Evolutionary conservation across 2,797 vertebrate species (phyloP), one percentile per base, ranked within the genome.

Genomic region (Lacerta viridis): DNA sequence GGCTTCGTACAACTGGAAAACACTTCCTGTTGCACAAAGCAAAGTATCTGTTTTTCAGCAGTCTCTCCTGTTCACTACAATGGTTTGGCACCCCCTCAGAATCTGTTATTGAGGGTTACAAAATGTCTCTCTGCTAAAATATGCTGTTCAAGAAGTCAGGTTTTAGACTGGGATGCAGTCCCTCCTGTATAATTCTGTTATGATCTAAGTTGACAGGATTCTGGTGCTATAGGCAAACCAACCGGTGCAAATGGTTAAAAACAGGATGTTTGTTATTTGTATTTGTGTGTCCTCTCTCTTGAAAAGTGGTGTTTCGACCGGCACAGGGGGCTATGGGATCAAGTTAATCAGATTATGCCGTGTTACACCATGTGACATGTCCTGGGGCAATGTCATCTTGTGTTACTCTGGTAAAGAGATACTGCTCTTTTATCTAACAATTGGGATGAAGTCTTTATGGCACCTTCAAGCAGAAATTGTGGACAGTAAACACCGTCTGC

Each of bases 341-440:
- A 92, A 92, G 92, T 95, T 96, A 89, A 1, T 91, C 82, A 92
- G 94, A 94, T 95, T 94, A 84, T 94, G 91, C 94, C 95, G 84
- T 91, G 91, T 92, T 96, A 95, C 94, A 36, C 84, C 92, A 94
- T 92, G 90, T 95, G 95, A 96, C 95, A 94, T 96, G 94, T 91
- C 93, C 95, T 80, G 92, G 95, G 96, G 96, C 97, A 94, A 94
- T 95, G 95, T 96, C 96, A 96, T 85, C 91, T 93, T 94, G 88
- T 93, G 93, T 97, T 97, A 96, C 93, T 87, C 90, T 75, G 33
- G 92, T 91, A 93, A 93, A 94, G 87, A 89, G 81, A 89, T 85
- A 88, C 85, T 91, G 83, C 94, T 96, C 55, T 95, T 97, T 96
- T 95, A 96, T 96, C 94, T 96, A 92, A 85, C 64, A 92, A 88